These are phyloP conservation scores for Troilus luridus DNA, from an alignment of 2,888 invertebrate genomes.

Conservation along the genomic window DNA sequence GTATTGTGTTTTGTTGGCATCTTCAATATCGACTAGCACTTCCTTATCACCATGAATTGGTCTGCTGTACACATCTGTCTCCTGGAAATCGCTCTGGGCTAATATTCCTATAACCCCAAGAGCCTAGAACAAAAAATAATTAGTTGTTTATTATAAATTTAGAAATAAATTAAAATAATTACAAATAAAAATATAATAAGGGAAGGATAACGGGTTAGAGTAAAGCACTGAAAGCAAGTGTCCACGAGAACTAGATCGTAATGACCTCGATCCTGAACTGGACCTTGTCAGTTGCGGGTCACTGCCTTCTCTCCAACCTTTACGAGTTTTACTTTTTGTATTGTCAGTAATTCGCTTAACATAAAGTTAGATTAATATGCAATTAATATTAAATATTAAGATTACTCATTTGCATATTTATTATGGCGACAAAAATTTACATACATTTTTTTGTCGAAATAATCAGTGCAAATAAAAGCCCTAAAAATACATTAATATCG, in stretches of 20 bases:
- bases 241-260: background rate
- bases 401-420: too few species aligned
- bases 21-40: constrained; percentile 80
- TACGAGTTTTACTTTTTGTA: background rate
- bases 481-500: too few species aligned
- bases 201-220: background rate
- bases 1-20: constrained; percentile 82
- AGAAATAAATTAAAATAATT: background rate
- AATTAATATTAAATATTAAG: too few species aligned
- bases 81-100: constrained; percentile 32
- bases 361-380: too few species aligned
- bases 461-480: too few species aligned
- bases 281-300: constrained; percentile 18
- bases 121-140: constrained; percentile 36
- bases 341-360: too few species aligned
- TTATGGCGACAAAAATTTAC: too few species aligned
- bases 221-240: background rate
- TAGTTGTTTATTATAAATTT: background rate
- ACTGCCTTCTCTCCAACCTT: background rate
- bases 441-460: too few species aligned
- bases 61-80: constrained; percentile 54
- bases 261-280: constrained; percentile 3
- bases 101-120: constrained; percentile 53
- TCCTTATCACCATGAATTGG: constrained; percentile 71
- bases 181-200: background rate